phyloP scores from a whole-genome alignment of 2,888 invertebrate species.

The Ceramica pisi region DNA sequence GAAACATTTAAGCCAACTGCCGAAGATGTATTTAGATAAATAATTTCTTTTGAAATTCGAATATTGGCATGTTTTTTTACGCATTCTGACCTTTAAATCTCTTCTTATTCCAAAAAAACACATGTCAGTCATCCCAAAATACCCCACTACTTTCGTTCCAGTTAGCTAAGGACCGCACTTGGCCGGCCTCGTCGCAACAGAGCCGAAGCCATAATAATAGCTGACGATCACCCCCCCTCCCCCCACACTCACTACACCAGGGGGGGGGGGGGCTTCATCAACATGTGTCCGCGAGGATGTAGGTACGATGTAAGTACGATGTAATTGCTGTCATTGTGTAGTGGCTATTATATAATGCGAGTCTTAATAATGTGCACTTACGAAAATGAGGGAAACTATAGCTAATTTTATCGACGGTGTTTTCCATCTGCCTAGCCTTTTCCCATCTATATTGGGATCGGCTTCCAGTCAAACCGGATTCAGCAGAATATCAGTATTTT shows the following conservation, averaged over 20 bases:
- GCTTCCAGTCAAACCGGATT: too few species aligned
- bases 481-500: too few species aligned
- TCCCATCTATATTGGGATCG: too few species aligned
- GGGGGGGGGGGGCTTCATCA: slow-evolving; percentile 12
- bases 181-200: slow-evolving; percentile 65
- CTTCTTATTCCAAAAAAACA: background rate
- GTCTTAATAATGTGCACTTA: too few species aligned
- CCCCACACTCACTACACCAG: background rate
- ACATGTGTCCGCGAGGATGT: slow-evolving; percentile 27
- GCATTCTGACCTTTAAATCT: background rate
- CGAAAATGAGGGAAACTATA: too few species aligned
- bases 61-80: too few species aligned
- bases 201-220: slow-evolving; percentile 69
- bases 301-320: slow-evolving; percentile 21
- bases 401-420: too few species aligned
- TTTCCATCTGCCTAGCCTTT: too few species aligned
- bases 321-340: slow-evolving; percentile 32
- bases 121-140: slow-evolving; percentile 10
- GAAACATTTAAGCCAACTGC: too few species aligned
- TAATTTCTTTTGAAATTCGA: too few species aligned
- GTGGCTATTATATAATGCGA: too few species aligned
- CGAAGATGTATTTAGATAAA: too few species aligned
- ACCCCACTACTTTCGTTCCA: slow-evolving; percentile 32
- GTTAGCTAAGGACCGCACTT: slow-evolving; percentile 59
- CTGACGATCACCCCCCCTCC: slow-evolving; percentile 13